Evolutionary conservation across 1,140 invertebrate genomes (phyloP).

Genomic region (Subanguina moxae): DNA sequence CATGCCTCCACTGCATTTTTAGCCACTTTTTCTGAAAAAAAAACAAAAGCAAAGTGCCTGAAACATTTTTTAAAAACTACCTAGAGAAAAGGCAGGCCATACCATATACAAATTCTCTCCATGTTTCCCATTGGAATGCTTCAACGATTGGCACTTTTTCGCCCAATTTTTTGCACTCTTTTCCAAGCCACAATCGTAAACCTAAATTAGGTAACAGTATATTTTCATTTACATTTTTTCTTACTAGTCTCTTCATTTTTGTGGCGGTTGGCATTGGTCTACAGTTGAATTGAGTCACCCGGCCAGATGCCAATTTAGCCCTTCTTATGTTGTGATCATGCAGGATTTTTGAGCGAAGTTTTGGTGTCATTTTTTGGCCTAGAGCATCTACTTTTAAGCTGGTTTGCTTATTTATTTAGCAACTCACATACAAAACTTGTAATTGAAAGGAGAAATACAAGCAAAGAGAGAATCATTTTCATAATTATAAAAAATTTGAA

Average conservation of each 20-base stretch:
- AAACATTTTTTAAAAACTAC: background rate
- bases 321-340: slow-evolving; percentile 10
- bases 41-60: background rate
- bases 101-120: background rate
- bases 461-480: no score
- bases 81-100: background rate
- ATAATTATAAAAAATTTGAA: no score
- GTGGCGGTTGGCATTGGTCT: background rate
- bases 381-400: no score
- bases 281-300: slow-evolving; percentile 3
- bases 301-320: background rate
- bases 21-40: slow-evolving; percentile 6
- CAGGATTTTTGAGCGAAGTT: background rate
- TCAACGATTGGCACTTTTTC: background rate
- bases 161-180: background rate
- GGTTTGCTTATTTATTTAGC: no score
- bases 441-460: no score
- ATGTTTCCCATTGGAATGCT: background rate
- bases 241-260: slow-evolving; percentile 6
- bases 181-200: background rate
- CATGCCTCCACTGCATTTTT: background rate
- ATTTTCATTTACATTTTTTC: no score
- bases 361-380: slow-evolving; percentile 6
- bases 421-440: no score
- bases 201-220: no score